phyloP scores from a whole-genome alignment of 64 coral and sea anemone genomes.

The Porites australiensis region DNA sequence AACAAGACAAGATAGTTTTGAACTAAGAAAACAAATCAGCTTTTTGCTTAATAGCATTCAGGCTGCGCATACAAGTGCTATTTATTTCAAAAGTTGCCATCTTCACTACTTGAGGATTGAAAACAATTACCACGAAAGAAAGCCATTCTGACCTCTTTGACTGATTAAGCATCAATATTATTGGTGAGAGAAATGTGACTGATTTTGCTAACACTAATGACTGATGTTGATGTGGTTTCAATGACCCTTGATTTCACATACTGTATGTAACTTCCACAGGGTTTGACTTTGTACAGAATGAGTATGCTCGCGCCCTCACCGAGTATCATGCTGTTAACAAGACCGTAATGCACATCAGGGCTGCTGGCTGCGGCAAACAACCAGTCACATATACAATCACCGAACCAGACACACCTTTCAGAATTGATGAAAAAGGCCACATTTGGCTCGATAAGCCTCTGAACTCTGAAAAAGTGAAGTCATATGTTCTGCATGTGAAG shows the following conservation, averaged over 20 bases:
- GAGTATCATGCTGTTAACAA: constrained; percentile 82
- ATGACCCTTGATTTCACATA: not conserved
- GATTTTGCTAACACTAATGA: too few relatives aligned
- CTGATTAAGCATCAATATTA: too few relatives aligned
- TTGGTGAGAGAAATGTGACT: too few relatives aligned
- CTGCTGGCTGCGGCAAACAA: constrained; percentile 60
- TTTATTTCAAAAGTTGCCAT: too few relatives aligned
- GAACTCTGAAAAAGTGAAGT: constrained; percentile 58
- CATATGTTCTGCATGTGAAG: constrained; percentile 62
- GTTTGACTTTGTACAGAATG: constrained; percentile 64
- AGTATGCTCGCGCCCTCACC: constrained; percentile 82
- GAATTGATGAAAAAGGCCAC: constrained; percentile 80
- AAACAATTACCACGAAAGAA: too few relatives aligned
- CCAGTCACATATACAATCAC: constrained; percentile 71
- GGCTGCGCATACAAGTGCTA: too few relatives aligned
- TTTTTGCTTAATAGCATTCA: too few relatives aligned
- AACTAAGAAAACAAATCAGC: too few relatives aligned
- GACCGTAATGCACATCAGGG: constrained; percentile 85
- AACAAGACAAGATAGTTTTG: too few relatives aligned
- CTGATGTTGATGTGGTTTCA: not conserved
- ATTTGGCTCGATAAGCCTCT: constrained; percentile 74
- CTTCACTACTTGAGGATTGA: too few relatives aligned
- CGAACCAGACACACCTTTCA: constrained; percentile 65
- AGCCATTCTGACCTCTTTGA: too few relatives aligned
- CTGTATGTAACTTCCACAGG: constrained; percentile 23